Base-by-base conservation (phyloP, 1,140 invertebrate genomes). In the Anagrus nilaparvatae region DNA sequence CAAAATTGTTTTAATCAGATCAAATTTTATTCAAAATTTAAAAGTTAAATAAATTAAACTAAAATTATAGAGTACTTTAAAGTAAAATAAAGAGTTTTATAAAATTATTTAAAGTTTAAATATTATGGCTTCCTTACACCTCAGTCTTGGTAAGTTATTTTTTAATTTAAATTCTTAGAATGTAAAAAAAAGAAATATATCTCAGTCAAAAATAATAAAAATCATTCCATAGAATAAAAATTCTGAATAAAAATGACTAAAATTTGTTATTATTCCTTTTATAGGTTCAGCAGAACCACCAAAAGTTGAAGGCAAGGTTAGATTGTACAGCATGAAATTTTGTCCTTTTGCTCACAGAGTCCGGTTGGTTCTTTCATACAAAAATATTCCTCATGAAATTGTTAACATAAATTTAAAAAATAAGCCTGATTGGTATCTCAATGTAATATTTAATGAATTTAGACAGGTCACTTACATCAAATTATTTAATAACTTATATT, bases 351-450 rank as follows among this genome's bases (percentile, higher is more conserved):
- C 74, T 13, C 67, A 78, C 40, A 56, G 77, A 38, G 60, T 71
- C 27, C 46, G 70, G 16, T 62, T 79, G 17, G 68, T 75, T 24
- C 54, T 79, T 3, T 57, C 60, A 9, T 63, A 70, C 37, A 79
- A 79, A 52, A 63, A 71, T 23, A 49, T 66, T 33, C 58, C 60
- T 14, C 60, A 74, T 44, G 74, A 78, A 37, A 53, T 69, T 9
- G 67, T 78, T 1, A 75, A 77, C 42, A 68, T 78, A n/a, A 70
- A 79, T 50, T 53, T 79, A 25, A 69, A 61, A 27, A 56, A 60
- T 5, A 78, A 79, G 49, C 77, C 77, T 12, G 72, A 76, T 12
- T 79, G 77, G 76, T 72, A 72, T 33, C 59, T 76, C 12, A 49
- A 71, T 41, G 60, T 65, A 39, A 18, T 40, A 39, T 1, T 29